These are phyloP conservation scores for Cottoperca gobio DNA, from an alignment of 2,797 vertebrate species.

Conservation along the genomic window DNA sequence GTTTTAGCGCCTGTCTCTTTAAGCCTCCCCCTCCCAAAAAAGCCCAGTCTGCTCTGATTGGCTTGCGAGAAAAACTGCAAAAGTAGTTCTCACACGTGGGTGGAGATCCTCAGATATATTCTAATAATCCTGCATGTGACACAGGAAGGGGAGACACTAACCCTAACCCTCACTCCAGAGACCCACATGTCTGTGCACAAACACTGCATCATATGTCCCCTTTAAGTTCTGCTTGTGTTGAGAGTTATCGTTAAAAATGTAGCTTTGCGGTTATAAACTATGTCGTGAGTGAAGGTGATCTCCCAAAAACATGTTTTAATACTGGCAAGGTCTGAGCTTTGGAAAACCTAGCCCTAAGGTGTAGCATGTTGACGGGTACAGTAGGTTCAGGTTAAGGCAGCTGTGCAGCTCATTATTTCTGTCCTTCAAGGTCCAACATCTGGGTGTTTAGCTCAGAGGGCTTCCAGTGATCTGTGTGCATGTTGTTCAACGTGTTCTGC, in stretches of 20 bases:
- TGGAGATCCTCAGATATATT: no score
- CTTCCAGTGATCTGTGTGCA: constrained; percentile 24
- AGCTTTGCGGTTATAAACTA: constrained; percentile 22
- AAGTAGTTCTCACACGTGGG: no score
- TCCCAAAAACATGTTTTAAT: constrained; percentile 23
- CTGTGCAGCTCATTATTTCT: constrained; percentile 62
- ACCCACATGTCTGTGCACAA: no score
- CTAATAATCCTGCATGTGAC: no score
- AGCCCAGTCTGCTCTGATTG: no score
- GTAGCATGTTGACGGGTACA: constrained; percentile 38
- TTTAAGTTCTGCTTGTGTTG: constrained; percentile 16
- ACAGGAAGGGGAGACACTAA: no score
- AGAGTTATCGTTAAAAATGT: constrained; percentile 9
- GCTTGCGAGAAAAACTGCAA: no score
- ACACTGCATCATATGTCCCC: neutral
- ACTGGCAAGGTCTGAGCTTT: constrained; percentile 13
- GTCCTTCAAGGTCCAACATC: constrained; percentile 32
- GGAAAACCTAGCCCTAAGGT: constrained; percentile 46
- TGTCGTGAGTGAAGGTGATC: constrained; percentile 15
- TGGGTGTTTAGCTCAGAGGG: constrained; percentile 27
- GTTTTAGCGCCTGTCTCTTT: no score
- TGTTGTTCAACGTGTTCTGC: constrained; percentile 22
- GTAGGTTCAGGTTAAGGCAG: constrained; percentile 77
- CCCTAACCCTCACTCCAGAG: no score
- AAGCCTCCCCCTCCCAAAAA: no score